Evolutionary conservation across 1,140 invertebrate species (phyloP).

Genomic region (Eueides isabella): DNA sequence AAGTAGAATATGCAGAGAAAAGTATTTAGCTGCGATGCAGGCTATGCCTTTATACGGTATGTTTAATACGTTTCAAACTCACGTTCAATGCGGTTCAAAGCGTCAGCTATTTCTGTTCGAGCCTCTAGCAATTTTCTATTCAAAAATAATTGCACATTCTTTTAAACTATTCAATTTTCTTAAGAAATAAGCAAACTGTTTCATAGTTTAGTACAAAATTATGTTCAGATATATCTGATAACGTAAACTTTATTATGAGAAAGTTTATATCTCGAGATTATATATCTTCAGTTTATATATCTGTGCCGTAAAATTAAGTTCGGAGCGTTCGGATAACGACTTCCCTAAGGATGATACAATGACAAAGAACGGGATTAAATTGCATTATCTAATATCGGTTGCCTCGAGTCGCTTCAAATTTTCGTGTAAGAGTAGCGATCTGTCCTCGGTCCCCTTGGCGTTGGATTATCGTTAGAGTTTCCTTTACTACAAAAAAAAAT

Average conservation of each 20-base stretch:
- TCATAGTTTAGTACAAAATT: neutral
- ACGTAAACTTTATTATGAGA: neutral
- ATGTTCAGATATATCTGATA: neutral
- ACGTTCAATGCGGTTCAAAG: conserved; percentile 11
- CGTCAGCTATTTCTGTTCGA: conserved; percentile 8
- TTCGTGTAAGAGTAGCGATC: conserved; percentile 1
- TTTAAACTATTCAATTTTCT: conserved; percentile 10
- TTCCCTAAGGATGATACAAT: conserved; percentile 13
- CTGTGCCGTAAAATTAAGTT: neutral
- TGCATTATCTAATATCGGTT: conserved; percentile 13
- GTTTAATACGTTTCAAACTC: conserved; percentile 37
- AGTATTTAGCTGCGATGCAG: conserved; percentile 27
- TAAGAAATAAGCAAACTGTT: neutral
- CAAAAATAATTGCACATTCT: conserved; percentile 8
- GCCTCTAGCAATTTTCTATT: conserved; percentile 6
- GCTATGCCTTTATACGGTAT: conserved; percentile 36
- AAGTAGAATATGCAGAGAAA: conserved; percentile 21
- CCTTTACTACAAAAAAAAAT: neutral
- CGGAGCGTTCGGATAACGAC: neutral
- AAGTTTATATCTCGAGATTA: neutral
- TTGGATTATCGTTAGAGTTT: neutral
- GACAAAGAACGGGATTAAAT: conserved; percentile 11
- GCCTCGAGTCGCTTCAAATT: conserved; percentile 6
- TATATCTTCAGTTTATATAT: neutral
- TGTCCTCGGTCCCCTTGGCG: neutral